Evolutionary conservation across 2,113 vertebrate genomes (phyloP).

Genomic region (Uria aalge): DNA sequence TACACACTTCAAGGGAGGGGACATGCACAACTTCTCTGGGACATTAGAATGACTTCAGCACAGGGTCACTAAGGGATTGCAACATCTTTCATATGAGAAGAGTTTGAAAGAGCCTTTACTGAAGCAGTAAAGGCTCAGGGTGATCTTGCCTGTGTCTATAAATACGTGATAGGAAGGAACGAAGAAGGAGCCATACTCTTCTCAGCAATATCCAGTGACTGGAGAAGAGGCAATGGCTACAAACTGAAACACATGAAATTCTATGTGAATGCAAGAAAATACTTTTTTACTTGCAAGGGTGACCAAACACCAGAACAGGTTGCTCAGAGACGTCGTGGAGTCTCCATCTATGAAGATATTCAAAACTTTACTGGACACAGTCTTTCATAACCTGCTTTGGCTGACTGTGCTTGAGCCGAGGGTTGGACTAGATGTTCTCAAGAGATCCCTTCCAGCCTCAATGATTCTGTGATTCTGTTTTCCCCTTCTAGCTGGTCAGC

Average conservation of each 20-base stretch:
- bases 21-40: background rate
- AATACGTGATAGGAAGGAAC: background rate
- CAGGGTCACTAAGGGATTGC: background rate
- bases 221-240: background rate
- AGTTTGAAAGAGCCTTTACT: background rate
- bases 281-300: background rate
- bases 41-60: background rate
- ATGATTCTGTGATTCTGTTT: background rate
- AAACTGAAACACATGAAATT: background rate
- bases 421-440: background rate
- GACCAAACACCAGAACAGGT: background rate
- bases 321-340: background rate
- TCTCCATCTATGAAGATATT: background rate
- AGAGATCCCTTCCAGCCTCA: background rate
- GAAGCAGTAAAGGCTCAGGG: background rate
- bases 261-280: background rate
- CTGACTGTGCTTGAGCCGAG: background rate
- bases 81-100: background rate
- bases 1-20: too few relatives aligned
- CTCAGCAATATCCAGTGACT: background rate
- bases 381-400: background rate
- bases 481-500: background rate
- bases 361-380: background rate
- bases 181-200: background rate
- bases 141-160: background rate